A percentile compares a stretch with the other conserved stretches of the same genome.
Evolutionary conservation across 2,797 vertebrate species (phyloP).

Genomic region (Clarias laeviceps): DNA sequence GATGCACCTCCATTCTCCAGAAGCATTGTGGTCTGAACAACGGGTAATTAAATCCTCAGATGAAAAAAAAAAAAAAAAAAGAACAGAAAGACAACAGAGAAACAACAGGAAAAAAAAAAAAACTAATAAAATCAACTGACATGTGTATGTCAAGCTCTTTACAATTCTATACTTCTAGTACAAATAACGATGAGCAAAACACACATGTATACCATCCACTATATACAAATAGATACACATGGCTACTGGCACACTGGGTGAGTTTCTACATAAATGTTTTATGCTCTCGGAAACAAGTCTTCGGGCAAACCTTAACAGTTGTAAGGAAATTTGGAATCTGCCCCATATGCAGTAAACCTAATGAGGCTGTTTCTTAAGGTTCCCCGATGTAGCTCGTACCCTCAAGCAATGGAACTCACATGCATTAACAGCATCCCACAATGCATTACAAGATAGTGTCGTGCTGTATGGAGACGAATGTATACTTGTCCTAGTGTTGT

Average conservation of each 20-base stretch:
- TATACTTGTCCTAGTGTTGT: not conserved
- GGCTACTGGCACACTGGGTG: not conserved
- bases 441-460: not conserved
- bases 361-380: slow-evolving; percentile 19
- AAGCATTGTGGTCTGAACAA: not conserved
- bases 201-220: not conserved
- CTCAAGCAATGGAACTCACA: slow-evolving; percentile 21
- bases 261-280: slow-evolving; percentile 8
- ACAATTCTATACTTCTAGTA: not conserved
- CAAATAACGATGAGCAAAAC: not conserved
- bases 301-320: slow-evolving; percentile 20
- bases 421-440: not conserved
- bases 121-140: not conserved
- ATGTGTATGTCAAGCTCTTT: not conserved
- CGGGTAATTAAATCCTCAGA: not conserved
- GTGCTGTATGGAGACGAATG: not conserved
- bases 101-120: not conserved
- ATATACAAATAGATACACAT: not conserved
- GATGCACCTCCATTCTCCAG: not conserved
- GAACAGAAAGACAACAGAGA: not conserved
- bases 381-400: not conserved
- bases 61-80: not conserved
- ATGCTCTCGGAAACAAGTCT: slow-evolving; percentile 26
- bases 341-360: slow-evolving; percentile 29
- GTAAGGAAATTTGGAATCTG: slow-evolving; percentile 18